Conservation (phyloP, 2,888 invertebrate genomes). For the Calameuta pallipes region DNA sequence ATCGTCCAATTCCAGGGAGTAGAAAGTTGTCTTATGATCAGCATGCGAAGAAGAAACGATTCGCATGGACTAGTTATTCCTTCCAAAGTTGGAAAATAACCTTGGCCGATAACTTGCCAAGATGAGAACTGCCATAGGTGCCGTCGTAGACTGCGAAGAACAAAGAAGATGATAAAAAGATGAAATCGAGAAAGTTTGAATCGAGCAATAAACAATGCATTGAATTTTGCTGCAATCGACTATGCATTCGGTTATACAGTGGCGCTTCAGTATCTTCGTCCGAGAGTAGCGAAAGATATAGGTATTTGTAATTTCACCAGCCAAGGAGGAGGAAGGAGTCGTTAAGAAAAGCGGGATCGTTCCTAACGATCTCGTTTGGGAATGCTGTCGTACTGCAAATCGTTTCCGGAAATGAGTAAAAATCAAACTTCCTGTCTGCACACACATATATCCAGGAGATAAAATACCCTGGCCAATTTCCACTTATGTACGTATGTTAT, state of each 20-base stretch:
- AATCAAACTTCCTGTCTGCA: neutral
- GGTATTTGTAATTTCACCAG: neutral
- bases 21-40: conserved; percentile 3
- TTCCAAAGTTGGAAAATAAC: neutral
- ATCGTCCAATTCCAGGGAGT: conserved; percentile 7
- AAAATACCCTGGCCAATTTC: neutral
- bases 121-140: neutral
- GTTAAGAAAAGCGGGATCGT: neutral
- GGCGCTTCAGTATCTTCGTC: neutral
- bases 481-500: neutral
- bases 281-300: neutral
- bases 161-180: neutral
- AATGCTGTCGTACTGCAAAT: neutral
- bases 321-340: neutral
- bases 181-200: neutral
- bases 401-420: neutral
- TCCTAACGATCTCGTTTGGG: neutral
- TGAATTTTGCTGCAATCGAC: neutral
- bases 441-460: neutral
- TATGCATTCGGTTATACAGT: neutral
- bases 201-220: neutral
- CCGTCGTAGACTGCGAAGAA: neutral
- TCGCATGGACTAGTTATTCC: neutral
- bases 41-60: conserved; percentile 10
- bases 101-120: neutral